Conservation (phyloP, 92 coral and sea anemone genomes). For the Anthopleura xanthogrammica region DNA sequence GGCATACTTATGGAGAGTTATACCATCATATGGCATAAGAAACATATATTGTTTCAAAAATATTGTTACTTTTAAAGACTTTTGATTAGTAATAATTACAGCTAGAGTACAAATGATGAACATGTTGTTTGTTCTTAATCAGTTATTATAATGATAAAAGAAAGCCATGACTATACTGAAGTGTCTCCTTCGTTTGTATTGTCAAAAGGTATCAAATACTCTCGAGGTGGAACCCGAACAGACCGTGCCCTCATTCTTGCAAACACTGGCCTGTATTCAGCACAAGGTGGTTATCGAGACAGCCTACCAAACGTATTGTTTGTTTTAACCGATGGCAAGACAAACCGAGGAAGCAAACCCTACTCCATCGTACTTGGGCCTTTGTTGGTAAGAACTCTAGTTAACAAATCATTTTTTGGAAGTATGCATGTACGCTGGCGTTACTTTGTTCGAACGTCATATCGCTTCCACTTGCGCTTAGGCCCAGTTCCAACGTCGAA, state of each 20-base stretch:
- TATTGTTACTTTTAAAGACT: no score
- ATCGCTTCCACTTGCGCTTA: no score
- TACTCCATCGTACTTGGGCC: constrained; percentile 42
- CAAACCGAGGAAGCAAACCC: constrained; percentile 41
- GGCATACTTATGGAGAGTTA: no score
- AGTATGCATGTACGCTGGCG: no score
- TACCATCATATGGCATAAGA: no score
- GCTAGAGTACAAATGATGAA: no score
- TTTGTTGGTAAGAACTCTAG: constrained; percentile 27
- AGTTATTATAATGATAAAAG: neutral
- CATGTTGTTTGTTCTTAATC: no score
- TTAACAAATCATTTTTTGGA: no score
- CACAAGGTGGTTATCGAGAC: constrained; percentile 48
- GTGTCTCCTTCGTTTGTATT: neutral
- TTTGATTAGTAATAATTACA: no score
- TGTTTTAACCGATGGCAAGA: constrained; percentile 58
- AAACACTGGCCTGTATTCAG: constrained; percentile 37
- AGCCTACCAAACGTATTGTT: constrained; percentile 50
- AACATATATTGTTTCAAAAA: no score
- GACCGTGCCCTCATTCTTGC: constrained; percentile 48
- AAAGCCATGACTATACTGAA: neutral
- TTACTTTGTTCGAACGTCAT: no score
- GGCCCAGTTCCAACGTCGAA: no score
- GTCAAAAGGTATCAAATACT: constrained; percentile 24
- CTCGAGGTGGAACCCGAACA: constrained; percentile 53